Conservation (phyloP, 2,888 invertebrate species). For the Norana najaformis region DNA sequence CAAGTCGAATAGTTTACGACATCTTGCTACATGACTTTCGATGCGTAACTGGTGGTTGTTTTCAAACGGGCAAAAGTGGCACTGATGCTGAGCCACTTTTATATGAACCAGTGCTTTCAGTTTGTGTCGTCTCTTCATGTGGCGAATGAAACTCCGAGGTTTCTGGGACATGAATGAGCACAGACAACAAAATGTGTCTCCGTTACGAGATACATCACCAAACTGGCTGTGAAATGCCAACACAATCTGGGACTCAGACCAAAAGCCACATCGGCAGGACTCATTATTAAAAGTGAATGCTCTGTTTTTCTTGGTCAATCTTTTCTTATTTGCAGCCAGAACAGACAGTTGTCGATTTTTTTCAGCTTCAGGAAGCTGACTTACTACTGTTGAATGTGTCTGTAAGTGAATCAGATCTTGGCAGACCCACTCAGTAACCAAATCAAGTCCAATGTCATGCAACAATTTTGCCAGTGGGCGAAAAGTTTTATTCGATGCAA, state of each 20-base stretch:
- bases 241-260: not conserved
- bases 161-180: not conserved
- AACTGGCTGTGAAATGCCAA: not conserved
- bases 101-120: not conserved
- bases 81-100: not conserved
- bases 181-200: not conserved
- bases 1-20: not conserved
- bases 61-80: slow-evolving; percentile 9
- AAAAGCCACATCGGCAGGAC: not conserved
- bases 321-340: not conserved
- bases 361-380: not conserved
- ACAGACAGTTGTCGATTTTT: not conserved
- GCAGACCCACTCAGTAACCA: slow-evolving; percentile 9
- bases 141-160: not conserved
- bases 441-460: not conserved
- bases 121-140: slow-evolving; percentile 24
- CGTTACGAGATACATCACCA: slow-evolving; percentile 8
- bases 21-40: not conserved
- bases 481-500: not conserved
- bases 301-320: not conserved
- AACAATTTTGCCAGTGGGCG: not conserved
- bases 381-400: not conserved
- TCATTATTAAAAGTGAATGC: not conserved
- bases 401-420: not conserved
- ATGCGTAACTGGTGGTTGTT: not conserved